phyloP scores from a whole-genome alignment of 2,797 vertebrate species.

The Telmatherina bonti region DNA sequence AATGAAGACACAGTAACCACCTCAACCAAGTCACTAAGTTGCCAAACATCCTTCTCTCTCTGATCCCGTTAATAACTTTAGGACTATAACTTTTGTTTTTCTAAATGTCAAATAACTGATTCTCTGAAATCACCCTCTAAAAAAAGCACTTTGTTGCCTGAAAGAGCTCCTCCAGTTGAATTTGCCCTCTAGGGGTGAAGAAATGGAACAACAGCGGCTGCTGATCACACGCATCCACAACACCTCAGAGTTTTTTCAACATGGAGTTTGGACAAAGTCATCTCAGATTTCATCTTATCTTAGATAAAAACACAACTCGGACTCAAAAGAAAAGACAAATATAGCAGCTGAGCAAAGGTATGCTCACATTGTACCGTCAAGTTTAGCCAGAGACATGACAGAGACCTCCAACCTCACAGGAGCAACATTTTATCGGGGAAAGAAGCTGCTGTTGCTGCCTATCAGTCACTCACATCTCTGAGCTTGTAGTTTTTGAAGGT shows the following conservation, averaged over 20 bases:
- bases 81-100: slow-evolving; percentile 7
- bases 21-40: background rate
- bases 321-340: slow-evolving; percentile 52
- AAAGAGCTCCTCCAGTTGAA: slow-evolving; percentile 14
- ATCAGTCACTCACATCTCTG: slow-evolving; percentile 52
- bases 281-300: slow-evolving; percentile 52
- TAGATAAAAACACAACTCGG: slow-evolving; percentile 36
- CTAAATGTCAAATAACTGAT: slow-evolving; percentile 9
- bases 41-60: background rate
- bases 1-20: too few species aligned
- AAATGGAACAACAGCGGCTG: slow-evolving; percentile 30
- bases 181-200: slow-evolving; percentile 55
- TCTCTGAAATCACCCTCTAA: background rate
- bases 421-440: slow-evolving; percentile 46
- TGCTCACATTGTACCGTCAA: slow-evolving; percentile 28
- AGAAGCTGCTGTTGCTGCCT: slow-evolving; percentile 56
- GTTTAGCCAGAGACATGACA: slow-evolving; percentile 45
- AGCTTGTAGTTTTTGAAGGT: slow-evolving; percentile 56
- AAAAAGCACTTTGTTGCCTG: slow-evolving; percentile 5
- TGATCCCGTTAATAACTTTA: background rate
- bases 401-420: slow-evolving; percentile 26
- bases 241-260: slow-evolving; percentile 13
- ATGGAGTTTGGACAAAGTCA: slow-evolving; percentile 40
- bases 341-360: slow-evolving; percentile 46
- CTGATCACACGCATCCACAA: slow-evolving; percentile 12